Evolutionary conservation across 1,140 invertebrate genomes (phyloP), one percentile per base, ranked within the genome.

Genomic region (Cephus cinctus): DNA sequence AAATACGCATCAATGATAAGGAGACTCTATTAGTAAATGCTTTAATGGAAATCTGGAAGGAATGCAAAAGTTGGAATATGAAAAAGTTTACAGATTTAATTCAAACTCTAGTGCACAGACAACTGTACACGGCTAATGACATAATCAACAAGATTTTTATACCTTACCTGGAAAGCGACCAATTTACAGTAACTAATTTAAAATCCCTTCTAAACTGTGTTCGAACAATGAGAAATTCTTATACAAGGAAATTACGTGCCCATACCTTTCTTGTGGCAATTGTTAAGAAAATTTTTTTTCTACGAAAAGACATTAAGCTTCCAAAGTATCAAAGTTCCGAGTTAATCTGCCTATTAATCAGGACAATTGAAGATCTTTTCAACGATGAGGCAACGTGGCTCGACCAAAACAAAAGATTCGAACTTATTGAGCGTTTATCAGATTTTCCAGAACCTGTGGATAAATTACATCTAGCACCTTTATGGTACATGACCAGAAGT

Each of bases 71-170:
- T 4, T 66, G 59, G 50, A 46, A 58, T 22, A 0, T 12, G 3
- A 62, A 59, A 2, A 61, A 66, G 18, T 62, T 67, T 11, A 12
- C 9, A 5, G 2, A 53, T 18, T 45, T 74, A 3, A 19, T 74
- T 0, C 12, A 21, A 18, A 12, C 43, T 5, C 27, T 56, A 14
- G 9, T 67, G 2, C 35, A 62, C 0, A 30, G 35, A 3, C 27
- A 15, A 14, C 4, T 64, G 11, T 43, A 60, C 5, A 35, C 27
- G 1, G 23, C 47, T 2, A 40, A 71, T 5, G 60, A 70, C 5
- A 11, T 73, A 1, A 38, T 72, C 3, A 66, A 67, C 12, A 53
- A 55, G 18, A 52, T 75, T 30, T 61, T 67, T 8, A 57, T 62
- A 12, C 63, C 68, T 0, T 63, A 52, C 20, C 43, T 76, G 4